Base-by-base conservation (phyloP, 2,888 invertebrate species). In the Gnatocerus cornutus region DNA sequence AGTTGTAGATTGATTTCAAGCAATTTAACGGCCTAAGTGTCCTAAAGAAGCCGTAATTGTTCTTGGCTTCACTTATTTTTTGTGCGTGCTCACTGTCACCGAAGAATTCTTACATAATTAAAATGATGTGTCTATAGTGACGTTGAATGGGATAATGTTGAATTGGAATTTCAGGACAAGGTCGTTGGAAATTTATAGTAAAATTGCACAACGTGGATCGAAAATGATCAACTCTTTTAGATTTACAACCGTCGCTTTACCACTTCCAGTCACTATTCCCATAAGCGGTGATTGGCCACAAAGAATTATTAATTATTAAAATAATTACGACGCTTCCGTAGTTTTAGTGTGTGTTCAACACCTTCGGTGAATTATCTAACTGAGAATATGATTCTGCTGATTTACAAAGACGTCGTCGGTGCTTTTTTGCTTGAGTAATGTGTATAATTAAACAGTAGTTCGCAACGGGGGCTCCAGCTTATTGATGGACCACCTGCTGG, bases 401-500 rank as follows among this genome's bases (percentile, higher is more conserved):
- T 71, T 73, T 71, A 76, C 74, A 76, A 74, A 74, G 73, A 74
- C 71, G 73, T 73, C 72, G 71, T 68, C 76, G 73, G 69, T 71
- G 55, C 52, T 70, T 67, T 74, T 73, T 73, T 71, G 74, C 68
- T 76, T 72, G 68, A 62, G 73, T 76, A 75, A 77, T 76, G 71
- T 72, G 55, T 76, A 72, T 79, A 78, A 80, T 80, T 80, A 80
- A 80, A 79, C 79, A 74, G 79, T 79, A 80, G 79, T 78, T 75
- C 79, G 68, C 78, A 37, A 66, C 74, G 73, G 79, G 79, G 76
- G 75, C 45, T 52, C 29, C 56, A 69, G 73, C 67, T 63, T 68
- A 71, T 74, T 73, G 69, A 69, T 52, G 59, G 73, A 58, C 73
- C 72, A 56, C 77, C 75, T 69, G 74, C 76, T 76, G 76, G 27